Base-by-base conservation (phyloP, 1,140 invertebrate genomes). In the Linepithema humile region DNA sequence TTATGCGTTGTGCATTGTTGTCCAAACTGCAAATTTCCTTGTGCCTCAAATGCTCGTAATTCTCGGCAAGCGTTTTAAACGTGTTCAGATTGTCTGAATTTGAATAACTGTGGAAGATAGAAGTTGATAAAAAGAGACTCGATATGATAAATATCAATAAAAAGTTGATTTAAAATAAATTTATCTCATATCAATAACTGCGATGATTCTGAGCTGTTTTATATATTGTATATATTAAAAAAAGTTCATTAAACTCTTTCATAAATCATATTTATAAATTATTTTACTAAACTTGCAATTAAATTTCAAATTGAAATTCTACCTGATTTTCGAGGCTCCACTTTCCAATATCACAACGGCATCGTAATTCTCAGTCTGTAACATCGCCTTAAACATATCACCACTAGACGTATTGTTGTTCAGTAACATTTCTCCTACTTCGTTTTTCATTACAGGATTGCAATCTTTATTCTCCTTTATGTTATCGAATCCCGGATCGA, bases 281-380 rank as follows among this genome's bases (percentile, higher is more conserved):
- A n/a, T 50, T n/a, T n/a, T n/a, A n/a, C n/a, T n/a, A n/a, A n/a
- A n/a, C n/a, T n/a, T n/a, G n/a, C n/a, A n/a, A n/a, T n/a, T n/a
- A n/a, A n/a, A n/a, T n/a, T n/a, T n/a, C n/a, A n/a, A n/a, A n/a
- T n/a, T n/a, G n/a, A n/a, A n/a, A n/a, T n/a, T n/a, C 92, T 95
- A 96, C 90, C 95, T 93, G 2, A 96, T 94, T 65, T 95, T 94
- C 38, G 95, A 95, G 29, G 93, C 95, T 0, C 96, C 96, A 5
- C 96, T 96, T 85, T 96, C 95, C 32, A 97, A 92, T 84, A 96
- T 96, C 29, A 97, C 89, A 12, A 97, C 91, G 10, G 95, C 92
- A 91, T 97, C 96, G 87, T 95, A 97, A 43, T 94, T 92, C 72
- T 96, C 95, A 5, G 93, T 92, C 55, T 94, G 85, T 1, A 96